A percentile compares a stretch with the other conserved stretches of the same genome.
Evolutionary conservation across 1,140 invertebrate species (phyloP).

Genomic region (Diabrotica virgifera): DNA sequence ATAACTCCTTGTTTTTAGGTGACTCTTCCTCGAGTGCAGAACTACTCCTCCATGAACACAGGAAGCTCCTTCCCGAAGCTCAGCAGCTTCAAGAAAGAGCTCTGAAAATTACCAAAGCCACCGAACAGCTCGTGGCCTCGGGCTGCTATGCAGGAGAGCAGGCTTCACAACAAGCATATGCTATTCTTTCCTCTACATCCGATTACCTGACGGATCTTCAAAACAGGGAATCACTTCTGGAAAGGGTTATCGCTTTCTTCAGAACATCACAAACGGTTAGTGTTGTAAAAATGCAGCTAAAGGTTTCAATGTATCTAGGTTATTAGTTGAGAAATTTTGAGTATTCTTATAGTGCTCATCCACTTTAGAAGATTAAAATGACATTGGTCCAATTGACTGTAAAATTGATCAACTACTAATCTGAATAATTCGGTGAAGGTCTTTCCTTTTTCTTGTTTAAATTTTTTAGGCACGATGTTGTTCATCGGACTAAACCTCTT

Average conservation of each 20-base stretch:
- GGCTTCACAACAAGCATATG: conserved; percentile 68
- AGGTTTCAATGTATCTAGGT: too few species aligned
- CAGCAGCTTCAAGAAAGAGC: conserved; percentile 74
- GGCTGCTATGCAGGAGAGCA: conserved; percentile 70
- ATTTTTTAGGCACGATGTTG: too few species aligned
- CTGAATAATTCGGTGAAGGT: too few species aligned
- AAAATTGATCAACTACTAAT: too few species aligned
- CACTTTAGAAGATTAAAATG: too few species aligned
- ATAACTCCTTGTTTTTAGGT: conserved; percentile 46
- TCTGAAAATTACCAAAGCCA: conserved; percentile 73
- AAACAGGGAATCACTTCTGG: conserved; percentile 64
- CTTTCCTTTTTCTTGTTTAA: too few species aligned
- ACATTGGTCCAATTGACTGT: too few species aligned
- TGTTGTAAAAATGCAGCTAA: conserved; percentile 8
- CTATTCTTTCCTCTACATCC: conserved; percentile 67
- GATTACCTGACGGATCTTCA: conserved; percentile 73
- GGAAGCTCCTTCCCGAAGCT: conserved; percentile 69
- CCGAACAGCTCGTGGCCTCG: conserved; percentile 69
- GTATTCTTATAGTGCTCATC: too few species aligned
- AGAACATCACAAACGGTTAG: conserved; percentile 65
- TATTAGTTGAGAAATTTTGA: too few species aligned
- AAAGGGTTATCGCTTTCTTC: conserved; percentile 72
- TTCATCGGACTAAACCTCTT: too few species aligned
- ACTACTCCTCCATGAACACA: conserved; percentile 65
- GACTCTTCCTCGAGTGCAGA: conserved; percentile 70